Percentiles rank a stretch among this genome's conserved stretches.
These are phyloP conservation scores for Parotocinclus haroldoi DNA, from an alignment of 2,797 vertebrate species.

Conservation along the genomic window DNA sequence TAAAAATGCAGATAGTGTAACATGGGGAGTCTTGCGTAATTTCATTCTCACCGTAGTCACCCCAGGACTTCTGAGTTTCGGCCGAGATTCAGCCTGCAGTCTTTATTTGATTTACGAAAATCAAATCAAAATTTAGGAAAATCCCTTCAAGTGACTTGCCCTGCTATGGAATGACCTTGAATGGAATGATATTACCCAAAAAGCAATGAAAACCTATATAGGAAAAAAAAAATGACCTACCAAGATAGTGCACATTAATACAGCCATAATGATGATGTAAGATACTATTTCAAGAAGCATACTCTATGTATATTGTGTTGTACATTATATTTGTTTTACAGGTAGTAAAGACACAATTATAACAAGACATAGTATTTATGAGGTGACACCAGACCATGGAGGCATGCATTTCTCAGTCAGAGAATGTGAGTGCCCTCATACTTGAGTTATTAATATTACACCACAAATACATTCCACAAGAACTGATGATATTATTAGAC, in stretches of 20 bases:
- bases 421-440: neutral
- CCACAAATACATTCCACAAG: slow-evolving; percentile 16
- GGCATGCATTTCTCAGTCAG: slow-evolving; percentile 34
- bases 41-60: slow-evolving; percentile 71
- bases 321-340: slow-evolving; percentile 26
- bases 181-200: slow-evolving; percentile 68
- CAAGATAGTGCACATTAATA: too few relatives aligned
- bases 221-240: too few relatives aligned
- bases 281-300: slow-evolving; percentile 34
- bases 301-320: slow-evolving; percentile 16
- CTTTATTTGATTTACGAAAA: slow-evolving; percentile 72
- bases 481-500: slow-evolving; percentile 23
- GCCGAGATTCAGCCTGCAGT: slow-evolving; percentile 60
- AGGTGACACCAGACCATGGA: slow-evolving; percentile 45
- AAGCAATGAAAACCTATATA: too few relatives aligned
- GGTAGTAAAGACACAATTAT: slow-evolving; percentile 44
- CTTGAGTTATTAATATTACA: slow-evolving; percentile 34
- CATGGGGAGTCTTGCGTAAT: slow-evolving; percentile 62
- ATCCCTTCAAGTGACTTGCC: slow-evolving; percentile 57
- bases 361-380: slow-evolving; percentile 56
- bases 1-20: slow-evolving; percentile 69
- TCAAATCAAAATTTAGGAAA: too few relatives aligned
- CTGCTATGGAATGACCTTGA: slow-evolving; percentile 66
- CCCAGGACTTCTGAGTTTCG: slow-evolving; percentile 68
- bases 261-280: too few relatives aligned